Percentiles rank a stretch among this genome's conserved stretches.
These are phyloP conservation scores for Amphiprion percula DNA, from an alignment of 2,113 vertebrate species.

Conservation along the genomic window DNA sequence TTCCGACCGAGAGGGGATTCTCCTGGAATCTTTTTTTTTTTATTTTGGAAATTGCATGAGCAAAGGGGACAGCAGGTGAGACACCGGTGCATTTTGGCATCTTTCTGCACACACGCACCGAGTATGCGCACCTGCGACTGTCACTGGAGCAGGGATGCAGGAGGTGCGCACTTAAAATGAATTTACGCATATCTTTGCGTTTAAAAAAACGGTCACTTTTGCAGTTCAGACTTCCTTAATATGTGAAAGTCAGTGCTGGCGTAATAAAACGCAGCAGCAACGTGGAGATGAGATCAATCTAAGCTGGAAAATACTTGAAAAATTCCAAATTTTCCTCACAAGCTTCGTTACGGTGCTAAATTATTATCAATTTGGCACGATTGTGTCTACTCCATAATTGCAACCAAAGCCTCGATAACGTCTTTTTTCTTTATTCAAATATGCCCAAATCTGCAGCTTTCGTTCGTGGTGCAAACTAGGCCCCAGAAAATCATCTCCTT, in stretches of 20 bases:
- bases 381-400: not conserved
- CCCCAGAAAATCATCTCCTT: not conserved
- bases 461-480: conserved; percentile 9
- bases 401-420: not conserved
- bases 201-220: not conserved
- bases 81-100: conserved; percentile 2
- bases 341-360: not conserved
- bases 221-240: not conserved
- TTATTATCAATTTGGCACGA: not conserved
- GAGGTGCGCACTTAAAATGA: not conserved
- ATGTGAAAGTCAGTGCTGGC: not conserved
- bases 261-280: not conserved
- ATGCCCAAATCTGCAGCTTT: not conserved
- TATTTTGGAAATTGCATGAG: not conserved
- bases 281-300: not conserved
- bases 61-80: conserved; percentile 48
- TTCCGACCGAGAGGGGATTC: not conserved
- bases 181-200: not conserved
- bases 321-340: not conserved
- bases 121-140: not conserved
- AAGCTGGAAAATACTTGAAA: not conserved
- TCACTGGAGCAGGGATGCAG: not conserved
- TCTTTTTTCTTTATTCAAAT: conserved; percentile 29
- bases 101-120: not conserved
- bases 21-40: not conserved